These are phyloP conservation scores for Tursiops truncatus DNA, from an alignment of 2,113 vertebrate genomes.

Conservation along the genomic window DNA sequence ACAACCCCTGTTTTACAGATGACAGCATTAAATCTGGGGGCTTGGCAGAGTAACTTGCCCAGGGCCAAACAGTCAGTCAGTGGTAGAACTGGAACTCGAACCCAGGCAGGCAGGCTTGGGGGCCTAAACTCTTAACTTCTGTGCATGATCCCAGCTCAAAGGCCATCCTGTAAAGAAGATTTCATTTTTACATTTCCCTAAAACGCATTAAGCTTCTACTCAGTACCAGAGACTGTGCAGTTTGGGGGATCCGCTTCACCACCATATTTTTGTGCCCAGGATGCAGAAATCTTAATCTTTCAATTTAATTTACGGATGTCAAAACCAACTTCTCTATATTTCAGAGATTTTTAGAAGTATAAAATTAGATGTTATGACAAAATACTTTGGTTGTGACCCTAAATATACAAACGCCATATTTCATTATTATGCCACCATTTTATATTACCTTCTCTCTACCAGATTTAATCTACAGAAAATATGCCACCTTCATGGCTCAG, in stretches of 20 bases:
- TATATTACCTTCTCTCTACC: background rate
- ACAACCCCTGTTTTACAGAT: background rate
- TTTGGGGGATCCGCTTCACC: background rate
- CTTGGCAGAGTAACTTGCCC: background rate
- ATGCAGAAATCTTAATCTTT: background rate
- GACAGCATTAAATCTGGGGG: background rate
- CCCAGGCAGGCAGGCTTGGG: background rate
- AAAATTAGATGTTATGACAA: background rate
- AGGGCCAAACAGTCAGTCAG: background rate
- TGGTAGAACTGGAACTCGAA: background rate
- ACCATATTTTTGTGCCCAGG: background rate
- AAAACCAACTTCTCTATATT: background rate
- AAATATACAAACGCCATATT: background rate
- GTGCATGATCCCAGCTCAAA: background rate
- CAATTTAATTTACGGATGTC: background rate
- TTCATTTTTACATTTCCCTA: background rate
- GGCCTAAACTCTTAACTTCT: background rate
- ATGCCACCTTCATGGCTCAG: background rate
- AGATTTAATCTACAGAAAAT: background rate
- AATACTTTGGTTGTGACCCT: background rate
- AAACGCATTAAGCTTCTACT: background rate
- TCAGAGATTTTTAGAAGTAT: background rate
- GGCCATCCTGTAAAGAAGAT: background rate
- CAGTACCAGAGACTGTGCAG: rapidly evolving
- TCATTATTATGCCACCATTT: background rate